A percentile compares a stretch with the other conserved stretches of the same genome.
Evolutionary conservation across 2,113 vertebrate species (phyloP).

Genomic region (Mustela lutreola): DNA sequence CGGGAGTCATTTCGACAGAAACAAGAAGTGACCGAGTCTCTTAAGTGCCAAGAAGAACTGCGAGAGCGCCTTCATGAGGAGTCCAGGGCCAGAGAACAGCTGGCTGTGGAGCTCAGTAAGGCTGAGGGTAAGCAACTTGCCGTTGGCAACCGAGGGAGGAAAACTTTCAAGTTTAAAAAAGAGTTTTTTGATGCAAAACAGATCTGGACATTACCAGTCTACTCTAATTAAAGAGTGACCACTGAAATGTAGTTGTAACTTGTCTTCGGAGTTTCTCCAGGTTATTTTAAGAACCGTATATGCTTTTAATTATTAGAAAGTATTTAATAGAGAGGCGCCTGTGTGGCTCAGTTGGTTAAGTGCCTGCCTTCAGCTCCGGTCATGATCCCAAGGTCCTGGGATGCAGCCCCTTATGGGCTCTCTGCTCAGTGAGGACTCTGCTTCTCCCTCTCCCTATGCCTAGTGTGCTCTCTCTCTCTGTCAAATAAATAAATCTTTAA

Average conservation of each 20-base stretch:
- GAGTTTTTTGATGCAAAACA: background rate
- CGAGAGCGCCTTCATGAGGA: conserved; percentile 94
- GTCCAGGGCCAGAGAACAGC: conserved; percentile 91
- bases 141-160: background rate
- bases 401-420: background rate
- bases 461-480: background rate
- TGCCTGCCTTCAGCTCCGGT: background rate
- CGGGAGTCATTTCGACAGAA: conserved; percentile 95
- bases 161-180: conserved; percentile 10
- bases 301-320: background rate
- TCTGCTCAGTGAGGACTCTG: background rate
- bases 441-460: background rate
- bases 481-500: background rate
- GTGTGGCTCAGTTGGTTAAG: background rate
- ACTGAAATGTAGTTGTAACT: conserved; percentile 21
- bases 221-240: background rate
- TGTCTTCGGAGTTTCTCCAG: conserved; percentile 44
- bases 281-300: background rate
- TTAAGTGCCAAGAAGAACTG: conserved; percentile 94
- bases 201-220: background rate
- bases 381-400: background rate
- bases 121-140: conserved; percentile 92
- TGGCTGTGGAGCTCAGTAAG: conserved; percentile 95
- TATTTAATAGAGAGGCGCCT: background rate
- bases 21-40: conserved; percentile 92